Evolutionary conservation across 2,888 invertebrate species (phyloP), one percentile per base, ranked within the genome.

Genomic region (Drosophila ezoana): DNA sequence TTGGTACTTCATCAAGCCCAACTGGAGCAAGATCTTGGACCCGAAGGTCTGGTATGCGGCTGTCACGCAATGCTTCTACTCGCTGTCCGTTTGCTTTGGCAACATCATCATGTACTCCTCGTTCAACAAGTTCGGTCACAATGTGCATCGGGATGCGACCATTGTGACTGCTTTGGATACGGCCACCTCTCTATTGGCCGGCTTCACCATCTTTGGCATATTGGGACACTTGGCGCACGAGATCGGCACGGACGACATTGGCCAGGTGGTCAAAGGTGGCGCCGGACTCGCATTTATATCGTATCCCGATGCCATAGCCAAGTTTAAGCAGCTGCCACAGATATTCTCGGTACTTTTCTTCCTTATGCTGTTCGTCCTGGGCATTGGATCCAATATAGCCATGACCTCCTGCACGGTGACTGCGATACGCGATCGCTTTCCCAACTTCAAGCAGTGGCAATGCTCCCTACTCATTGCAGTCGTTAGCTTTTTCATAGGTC

Each of bases 61-160:
- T 0, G 94, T 95, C 0, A 93, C 94, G 0, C 95, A 95, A 74
- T 94, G 94, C 18, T 95, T 95, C 86, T 95, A 94, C 86, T 95
- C 95, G 0, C 90, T 95, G 0, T 93, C 94, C 5, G 94, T 95
- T 1, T 94, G 94, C 66, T 95, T 95, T 74, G 95, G 95, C 32
- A 93, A 94, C 32, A 93, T 95, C 53, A 93, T 94, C 57, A 95
- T 94, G 93, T 94, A 94, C 75, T 91, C 94, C 0, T 94, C 94
- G 0, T 95, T 94, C 90, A 95, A 95, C 76, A 92, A 93, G 48
- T 95, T 95, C 79, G 90, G 91, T 0, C 94, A 95, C 76, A 94
- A 94, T 78, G 93, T 95, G 13, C 93, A 94, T 75, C 93, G 94
- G 16, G 94, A 94, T 89, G 94, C 94, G 0, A 91, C 93, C 14